These are phyloP conservation scores for Thaumetopoea pityocampa DNA, from an alignment of 1,140 invertebrate genomes.

Conservation along the genomic window DNA sequence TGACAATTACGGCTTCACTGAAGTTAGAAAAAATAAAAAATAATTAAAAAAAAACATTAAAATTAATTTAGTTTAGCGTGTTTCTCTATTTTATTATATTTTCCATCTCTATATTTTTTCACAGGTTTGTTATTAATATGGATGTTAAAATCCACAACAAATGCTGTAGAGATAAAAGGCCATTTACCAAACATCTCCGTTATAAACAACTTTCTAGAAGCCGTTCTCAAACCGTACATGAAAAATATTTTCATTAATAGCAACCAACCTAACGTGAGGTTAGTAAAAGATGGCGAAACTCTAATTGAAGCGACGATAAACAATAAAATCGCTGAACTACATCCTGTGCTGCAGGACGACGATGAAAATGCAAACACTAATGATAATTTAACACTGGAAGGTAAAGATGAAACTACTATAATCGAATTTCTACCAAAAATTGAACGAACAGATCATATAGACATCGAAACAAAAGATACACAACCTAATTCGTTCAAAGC, in stretches of 20 bases:
- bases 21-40: no score
- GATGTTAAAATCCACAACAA: not conserved
- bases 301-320: conserved; percentile 30
- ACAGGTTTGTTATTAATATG: conserved; percentile 3
- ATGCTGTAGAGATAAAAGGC: conserved; percentile 5
- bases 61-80: no score
- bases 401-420: conserved; percentile 42
- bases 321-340: conserved; percentile 34
- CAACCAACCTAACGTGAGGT: conserved; percentile 6
- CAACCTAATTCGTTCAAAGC: conserved; percentile 22
- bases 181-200: conserved; percentile 13
- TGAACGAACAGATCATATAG: conserved; percentile 9
- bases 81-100: no score
- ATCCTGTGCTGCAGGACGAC: conserved; percentile 38
- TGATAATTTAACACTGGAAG: conserved; percentile 26
- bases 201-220: conserved; percentile 21
- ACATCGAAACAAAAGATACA: conserved; percentile 5
- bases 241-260: conserved; percentile 1
- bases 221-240: conserved; percentile 27
- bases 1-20: no score
- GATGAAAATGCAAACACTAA: conserved; percentile 16
- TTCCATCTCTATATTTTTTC: conserved; percentile 10
- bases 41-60: no score
- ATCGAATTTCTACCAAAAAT: conserved; percentile 36
- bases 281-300: conserved; percentile 3